Evolutionary conservation across 2,113 vertebrate genomes (phyloP).

Genomic region (Cavia porcellus): DNA sequence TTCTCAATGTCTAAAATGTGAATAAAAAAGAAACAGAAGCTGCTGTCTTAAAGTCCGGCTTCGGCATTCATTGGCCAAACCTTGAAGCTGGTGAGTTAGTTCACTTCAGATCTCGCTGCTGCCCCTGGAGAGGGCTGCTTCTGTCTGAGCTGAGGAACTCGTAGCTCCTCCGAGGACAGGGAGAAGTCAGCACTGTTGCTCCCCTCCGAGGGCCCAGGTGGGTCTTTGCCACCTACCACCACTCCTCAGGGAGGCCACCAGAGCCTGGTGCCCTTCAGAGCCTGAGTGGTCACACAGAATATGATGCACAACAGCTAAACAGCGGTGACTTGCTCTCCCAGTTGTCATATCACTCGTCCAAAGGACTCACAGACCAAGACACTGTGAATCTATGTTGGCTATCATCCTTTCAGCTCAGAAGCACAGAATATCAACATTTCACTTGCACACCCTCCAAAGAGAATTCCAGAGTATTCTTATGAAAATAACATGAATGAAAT

Average conservation of each 20-base stretch:
- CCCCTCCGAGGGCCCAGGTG: not conserved
- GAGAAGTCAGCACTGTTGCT: not conserved
- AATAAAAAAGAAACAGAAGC: not conserved
- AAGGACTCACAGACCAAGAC: not conserved
- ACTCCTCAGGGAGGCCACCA: fast-evolving
- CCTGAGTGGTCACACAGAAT: not conserved
- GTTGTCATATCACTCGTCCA: not conserved
- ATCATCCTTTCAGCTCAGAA: not conserved
- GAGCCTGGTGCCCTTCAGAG: not conserved
- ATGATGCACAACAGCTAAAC: not conserved
- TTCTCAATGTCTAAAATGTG: not conserved
- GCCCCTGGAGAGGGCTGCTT: not conserved
- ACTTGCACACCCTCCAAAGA: not conserved
- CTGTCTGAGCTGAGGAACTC: not conserved
- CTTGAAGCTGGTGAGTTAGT: not conserved
- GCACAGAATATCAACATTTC: not conserved
- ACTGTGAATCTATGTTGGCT: fast-evolving
- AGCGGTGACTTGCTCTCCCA: not conserved
- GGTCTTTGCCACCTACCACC: too few species aligned
- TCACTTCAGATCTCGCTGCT: not conserved
- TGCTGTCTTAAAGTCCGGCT: not conserved
- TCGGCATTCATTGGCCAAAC: not conserved
- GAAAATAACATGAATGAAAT: not conserved
- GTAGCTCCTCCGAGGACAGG: not conserved
- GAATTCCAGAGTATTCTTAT: not conserved